These are phyloP conservation scores for Corydoras sp. DNA, from an alignment of 2,113 vertebrate species.

Conservation along the genomic window DNA sequence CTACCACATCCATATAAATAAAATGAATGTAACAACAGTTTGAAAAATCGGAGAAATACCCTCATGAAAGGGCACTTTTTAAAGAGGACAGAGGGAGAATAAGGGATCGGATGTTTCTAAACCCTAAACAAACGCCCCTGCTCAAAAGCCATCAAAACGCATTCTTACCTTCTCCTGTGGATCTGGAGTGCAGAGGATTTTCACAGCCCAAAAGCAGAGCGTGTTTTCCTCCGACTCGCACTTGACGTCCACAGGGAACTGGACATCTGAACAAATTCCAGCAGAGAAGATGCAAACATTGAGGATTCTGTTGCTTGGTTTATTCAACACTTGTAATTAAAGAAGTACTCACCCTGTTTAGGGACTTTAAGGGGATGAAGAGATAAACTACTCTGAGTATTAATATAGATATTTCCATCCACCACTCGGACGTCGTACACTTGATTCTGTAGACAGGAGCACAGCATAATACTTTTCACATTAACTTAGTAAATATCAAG, in stretches of 20 bases:
- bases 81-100: too few species aligned
- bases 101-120: too few species aligned
- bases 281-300: too few species aligned
- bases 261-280: slow-evolving; percentile 8
- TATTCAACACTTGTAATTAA: not conserved
- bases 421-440: slow-evolving; percentile 56
- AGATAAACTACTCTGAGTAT: slow-evolving; percentile 52
- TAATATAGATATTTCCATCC: slow-evolving; percentile 53
- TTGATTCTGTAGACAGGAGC: slow-evolving; percentile 48
- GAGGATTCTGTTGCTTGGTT: too few species aligned
- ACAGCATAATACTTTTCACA: not conserved
- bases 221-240: slow-evolving; percentile 44
- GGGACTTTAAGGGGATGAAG: slow-evolving; percentile 41
- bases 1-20: too few species aligned
- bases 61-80: too few species aligned
- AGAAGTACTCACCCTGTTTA: slow-evolving; percentile 37
- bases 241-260: slow-evolving; percentile 16
- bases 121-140: too few species aligned
- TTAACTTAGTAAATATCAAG: not conserved
- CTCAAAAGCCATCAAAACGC: too few species aligned
- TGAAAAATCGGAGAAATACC: too few species aligned
- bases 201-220: slow-evolving; percentile 56
- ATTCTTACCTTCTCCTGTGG: slow-evolving; percentile 56
- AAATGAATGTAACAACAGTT: too few species aligned
- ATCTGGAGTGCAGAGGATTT: slow-evolving; percentile 57